phyloP scores from a whole-genome alignment of 2,797 vertebrate genomes.

The Valencia hispanica region DNA sequence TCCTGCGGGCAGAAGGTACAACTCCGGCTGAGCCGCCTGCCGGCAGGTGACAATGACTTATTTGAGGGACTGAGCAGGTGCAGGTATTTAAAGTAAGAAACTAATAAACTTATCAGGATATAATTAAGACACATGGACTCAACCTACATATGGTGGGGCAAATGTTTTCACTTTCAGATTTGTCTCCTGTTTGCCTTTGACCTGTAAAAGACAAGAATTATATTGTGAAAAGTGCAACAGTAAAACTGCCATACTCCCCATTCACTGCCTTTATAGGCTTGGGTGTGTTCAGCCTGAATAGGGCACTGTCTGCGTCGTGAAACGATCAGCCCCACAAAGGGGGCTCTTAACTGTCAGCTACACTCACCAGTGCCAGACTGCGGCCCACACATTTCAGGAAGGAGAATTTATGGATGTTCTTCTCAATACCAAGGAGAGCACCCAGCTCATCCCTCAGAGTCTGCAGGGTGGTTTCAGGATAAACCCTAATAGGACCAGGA shows the following conservation, averaged over 20 bases:
- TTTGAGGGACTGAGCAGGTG: not conserved
- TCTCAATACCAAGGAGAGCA: constrained; percentile 82
- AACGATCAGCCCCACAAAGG: constrained; percentile 41
- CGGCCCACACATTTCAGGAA: constrained; percentile 94
- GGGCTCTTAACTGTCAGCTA: constrained; percentile 32
- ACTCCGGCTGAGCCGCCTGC: constrained; percentile 89
- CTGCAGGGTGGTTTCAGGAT: constrained; percentile 86
- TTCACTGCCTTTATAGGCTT: constrained; percentile 35
- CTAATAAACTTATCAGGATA: not conserved
- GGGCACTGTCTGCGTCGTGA: constrained; percentile 41
- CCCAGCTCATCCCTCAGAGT: constrained; percentile 82
- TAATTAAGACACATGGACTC: not conserved
- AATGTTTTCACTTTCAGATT: constrained; percentile 91
- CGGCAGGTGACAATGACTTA: constrained; percentile 2
- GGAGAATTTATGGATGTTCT: constrained; percentile 82
- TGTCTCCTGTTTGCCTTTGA: constrained; percentile 89
- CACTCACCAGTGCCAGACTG: constrained; percentile 90
- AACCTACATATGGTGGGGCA: constrained; percentile 91
- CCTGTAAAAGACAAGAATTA: constrained; percentile 74
- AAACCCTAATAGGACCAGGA: constrained; percentile 77
- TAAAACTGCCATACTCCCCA: constrained; percentile 19
- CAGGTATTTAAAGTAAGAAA: not conserved
- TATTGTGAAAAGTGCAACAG: constrained; percentile 16
- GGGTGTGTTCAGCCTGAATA: constrained; percentile 28
- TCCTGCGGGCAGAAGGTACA: constrained; percentile 86